These are phyloP conservation scores for Ceraclea dissimilis DNA, from an alignment of 2,888 invertebrate species.

Conservation along the genomic window DNA sequence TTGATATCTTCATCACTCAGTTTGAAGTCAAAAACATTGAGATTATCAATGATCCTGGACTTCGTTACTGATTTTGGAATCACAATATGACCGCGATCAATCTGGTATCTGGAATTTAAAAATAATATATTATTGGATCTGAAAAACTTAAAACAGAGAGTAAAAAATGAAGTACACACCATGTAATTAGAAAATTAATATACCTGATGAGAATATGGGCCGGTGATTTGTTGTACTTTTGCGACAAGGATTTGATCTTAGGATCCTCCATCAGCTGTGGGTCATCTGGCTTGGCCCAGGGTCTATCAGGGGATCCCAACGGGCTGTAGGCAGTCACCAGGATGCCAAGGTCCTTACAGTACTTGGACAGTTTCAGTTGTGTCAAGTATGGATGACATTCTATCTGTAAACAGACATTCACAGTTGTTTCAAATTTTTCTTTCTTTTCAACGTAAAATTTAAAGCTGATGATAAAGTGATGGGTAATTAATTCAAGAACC, in stretches of 20 bases:
- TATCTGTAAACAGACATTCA: conserved; percentile 41
- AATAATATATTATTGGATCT: background rate
- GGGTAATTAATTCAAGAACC: too few species aligned
- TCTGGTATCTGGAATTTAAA: conserved; percentile 33
- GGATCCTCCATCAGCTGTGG: conserved; percentile 66
- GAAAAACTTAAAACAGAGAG: too few species aligned
- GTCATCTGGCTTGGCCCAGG: conserved; percentile 70
- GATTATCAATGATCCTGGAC: conserved; percentile 60
- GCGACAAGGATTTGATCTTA: conserved; percentile 52
- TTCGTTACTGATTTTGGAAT: conserved; percentile 81
- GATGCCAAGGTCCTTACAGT: conserved; percentile 59
- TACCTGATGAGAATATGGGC: conserved; percentile 64
- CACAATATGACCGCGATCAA: conserved; percentile 63
- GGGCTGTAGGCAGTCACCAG: conserved; percentile 76
- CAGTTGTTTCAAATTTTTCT: too few species aligned
- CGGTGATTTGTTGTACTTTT: conserved; percentile 56
- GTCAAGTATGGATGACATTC: conserved; percentile 77
- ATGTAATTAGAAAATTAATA: background rate
- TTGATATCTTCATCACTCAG: conserved; percentile 60
- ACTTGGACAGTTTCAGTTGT: conserved; percentile 61
- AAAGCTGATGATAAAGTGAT: too few species aligned
- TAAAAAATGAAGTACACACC: too few species aligned
- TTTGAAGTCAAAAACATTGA: conserved; percentile 68
- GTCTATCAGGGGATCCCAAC: conserved; percentile 74
- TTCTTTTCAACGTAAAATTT: too few species aligned